These are phyloP conservation scores for Oxygymnocypris stewartii DNA, from an alignment of 2,113 vertebrate species.

Conservation along the genomic window DNA sequence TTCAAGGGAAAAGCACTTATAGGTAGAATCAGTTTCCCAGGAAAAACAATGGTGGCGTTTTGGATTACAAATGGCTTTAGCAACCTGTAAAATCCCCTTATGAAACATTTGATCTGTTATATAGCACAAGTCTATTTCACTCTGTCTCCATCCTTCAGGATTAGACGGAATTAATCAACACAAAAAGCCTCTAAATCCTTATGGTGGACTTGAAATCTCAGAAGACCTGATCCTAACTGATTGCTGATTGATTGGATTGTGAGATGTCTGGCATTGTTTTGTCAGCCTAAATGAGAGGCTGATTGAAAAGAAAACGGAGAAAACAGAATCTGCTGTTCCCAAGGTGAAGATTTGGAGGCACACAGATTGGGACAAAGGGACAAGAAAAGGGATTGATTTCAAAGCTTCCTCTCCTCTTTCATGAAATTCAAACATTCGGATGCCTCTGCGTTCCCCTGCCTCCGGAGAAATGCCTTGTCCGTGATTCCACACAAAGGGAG, in stretches of 20 bases:
- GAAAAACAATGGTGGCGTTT: background rate
- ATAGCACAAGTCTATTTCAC: background rate
- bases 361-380: background rate
- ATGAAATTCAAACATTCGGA: conserved; percentile 27
- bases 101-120: conserved; percentile 10
- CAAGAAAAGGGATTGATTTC: conserved; percentile 30
- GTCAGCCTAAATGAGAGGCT: conserved; percentile 9
- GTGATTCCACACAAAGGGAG: background rate
- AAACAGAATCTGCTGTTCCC: conserved; percentile 1
- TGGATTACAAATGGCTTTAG: background rate
- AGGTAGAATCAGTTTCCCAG: background rate
- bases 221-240: conserved; percentile 18
- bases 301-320: conserved; percentile 25
- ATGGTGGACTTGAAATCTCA: conserved; percentile 19
- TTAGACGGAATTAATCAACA: conserved; percentile 26
- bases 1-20: conserved; percentile 3
- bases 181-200: conserved; percentile 31
- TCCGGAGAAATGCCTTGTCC: background rate
- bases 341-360: background rate
- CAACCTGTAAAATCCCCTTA: conserved; percentile 18
- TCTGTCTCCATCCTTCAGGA: conserved; percentile 9
- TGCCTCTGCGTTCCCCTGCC: background rate
- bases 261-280: conserved; percentile 29
- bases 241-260: conserved; percentile 38
- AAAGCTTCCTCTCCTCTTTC: conserved; percentile 26